These are phyloP conservation scores for Polydrusus tereticollis DNA, from an alignment of 2,888 invertebrate genomes.

Conservation along the genomic window DNA sequence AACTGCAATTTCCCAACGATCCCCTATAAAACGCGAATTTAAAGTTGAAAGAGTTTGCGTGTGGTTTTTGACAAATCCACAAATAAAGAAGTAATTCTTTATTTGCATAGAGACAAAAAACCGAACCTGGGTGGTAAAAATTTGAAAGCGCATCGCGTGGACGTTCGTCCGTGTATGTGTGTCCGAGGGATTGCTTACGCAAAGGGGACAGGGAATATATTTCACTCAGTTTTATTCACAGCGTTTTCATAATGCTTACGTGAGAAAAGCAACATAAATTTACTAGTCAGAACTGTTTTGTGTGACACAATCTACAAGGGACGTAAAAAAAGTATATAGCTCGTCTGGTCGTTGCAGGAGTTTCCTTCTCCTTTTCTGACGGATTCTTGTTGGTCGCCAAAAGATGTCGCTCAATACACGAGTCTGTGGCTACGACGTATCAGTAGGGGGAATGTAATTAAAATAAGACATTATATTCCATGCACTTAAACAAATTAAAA, in stretches of 20 bases:
- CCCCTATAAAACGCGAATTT: not conserved
- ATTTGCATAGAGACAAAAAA: slow-evolving; percentile 11
- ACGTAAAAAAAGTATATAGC: not conserved
- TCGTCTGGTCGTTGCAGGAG: no score
- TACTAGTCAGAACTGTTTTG: not conserved
- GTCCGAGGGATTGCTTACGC: slow-evolving; percentile 26
- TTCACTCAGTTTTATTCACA: slow-evolving; percentile 28
- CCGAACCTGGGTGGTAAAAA: not conserved
- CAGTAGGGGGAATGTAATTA: no score
- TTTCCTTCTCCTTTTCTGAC: no score
- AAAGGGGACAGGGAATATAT: slow-evolving; percentile 21
- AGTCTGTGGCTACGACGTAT: no score
- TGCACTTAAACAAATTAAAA: no score
- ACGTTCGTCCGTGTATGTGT: not conserved
- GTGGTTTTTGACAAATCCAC: not conserved
- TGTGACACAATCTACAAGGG: not conserved
- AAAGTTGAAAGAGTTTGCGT: not conserved
- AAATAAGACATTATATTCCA: no score
- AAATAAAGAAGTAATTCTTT: not conserved
- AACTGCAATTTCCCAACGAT: not conserved
- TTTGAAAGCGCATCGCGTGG: not conserved
- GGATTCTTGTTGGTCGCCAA: not conserved
- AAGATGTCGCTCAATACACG: no score
- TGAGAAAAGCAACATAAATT: slow-evolving; percentile 10
- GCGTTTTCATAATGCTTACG: slow-evolving; percentile 19